Conservation (phyloP, 1,140 invertebrate genomes). For the Metaphire vulgaris region DNA sequence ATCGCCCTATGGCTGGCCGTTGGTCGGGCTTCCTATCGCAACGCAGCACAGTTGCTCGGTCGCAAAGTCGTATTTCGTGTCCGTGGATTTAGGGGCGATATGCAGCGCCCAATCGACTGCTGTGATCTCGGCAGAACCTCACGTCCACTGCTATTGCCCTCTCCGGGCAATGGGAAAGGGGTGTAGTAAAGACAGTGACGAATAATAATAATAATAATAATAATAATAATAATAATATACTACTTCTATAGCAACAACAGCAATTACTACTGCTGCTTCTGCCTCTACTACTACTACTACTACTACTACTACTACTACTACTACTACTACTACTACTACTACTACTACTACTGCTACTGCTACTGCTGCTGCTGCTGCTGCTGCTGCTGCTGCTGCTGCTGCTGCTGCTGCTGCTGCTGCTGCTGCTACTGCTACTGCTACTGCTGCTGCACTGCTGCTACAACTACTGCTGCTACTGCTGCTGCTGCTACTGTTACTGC, state of each 20-base stretch:
- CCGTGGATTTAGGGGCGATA: too few relatives aligned
- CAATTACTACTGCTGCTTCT: constrained; percentile 16
- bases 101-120: too few relatives aligned
- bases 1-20: too few relatives aligned
- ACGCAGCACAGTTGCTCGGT: too few relatives aligned
- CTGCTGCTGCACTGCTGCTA: constrained; percentile 18
- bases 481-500: constrained; percentile 24
- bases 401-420: constrained; percentile 18
- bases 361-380: constrained; percentile 23
- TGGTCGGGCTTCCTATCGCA: too few relatives aligned
- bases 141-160: too few relatives aligned
- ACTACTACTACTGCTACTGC: constrained; percentile 26
- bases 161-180: not conserved
- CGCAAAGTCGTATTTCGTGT: too few relatives aligned
- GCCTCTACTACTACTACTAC: constrained; percentile 24
- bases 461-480: constrained; percentile 25
- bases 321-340: constrained; percentile 27
- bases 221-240: constrained; percentile 16
- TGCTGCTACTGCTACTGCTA: constrained; percentile 19
- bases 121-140: too few relatives aligned
- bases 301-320: constrained; percentile 28
- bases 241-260: too few relatives aligned
- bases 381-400: constrained; percentile 19
- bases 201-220: constrained; percentile 10
- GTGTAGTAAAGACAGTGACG: too few relatives aligned